These are phyloP conservation scores for Gymnothorax javanicus DNA, from an alignment of 2,797 vertebrate genomes.

Conservation along the genomic window DNA sequence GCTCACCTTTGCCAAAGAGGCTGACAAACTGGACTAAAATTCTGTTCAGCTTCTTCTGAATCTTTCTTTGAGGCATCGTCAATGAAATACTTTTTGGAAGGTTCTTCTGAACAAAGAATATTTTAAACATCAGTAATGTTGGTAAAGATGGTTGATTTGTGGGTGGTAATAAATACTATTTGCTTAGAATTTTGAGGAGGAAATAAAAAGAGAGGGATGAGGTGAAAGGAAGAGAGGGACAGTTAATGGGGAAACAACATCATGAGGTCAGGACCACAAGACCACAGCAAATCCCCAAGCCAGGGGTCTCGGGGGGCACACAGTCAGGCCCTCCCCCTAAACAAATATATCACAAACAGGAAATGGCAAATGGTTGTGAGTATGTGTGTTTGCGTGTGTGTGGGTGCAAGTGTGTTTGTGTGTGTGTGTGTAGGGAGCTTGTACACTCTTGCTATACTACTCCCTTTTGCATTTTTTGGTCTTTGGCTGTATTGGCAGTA, in stretches of 20 bases:
- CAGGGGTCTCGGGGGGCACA: too few relatives aligned
- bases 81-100: neutral
- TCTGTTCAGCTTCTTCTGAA: neutral
- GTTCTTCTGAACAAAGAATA: neutral
- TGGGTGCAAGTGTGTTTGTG: neutral
- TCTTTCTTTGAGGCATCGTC: neutral
- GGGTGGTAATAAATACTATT: too few relatives aligned
- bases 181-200: constrained; percentile 20
- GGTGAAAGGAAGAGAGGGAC: constrained; percentile 6
- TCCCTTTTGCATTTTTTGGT: too few relatives aligned
- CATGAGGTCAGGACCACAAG: neutral
- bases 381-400: too few relatives aligned
- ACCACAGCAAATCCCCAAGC: neutral
- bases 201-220: constrained; percentile 39
- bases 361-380: neutral
- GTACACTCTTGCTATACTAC: too few relatives aligned
- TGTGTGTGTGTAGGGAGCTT: too few relatives aligned
- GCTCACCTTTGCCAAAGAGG: neutral
- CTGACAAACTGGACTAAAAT: neutral
- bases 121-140: neutral
- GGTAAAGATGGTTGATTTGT: neutral
- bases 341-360: constrained; percentile 6
- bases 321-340: neutral
- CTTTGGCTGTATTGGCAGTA: too few relatives aligned
- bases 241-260: constrained; percentile 43